These are phyloP conservation scores for Protula sp. DNA, from an alignment of 2,888 invertebrate genomes.

Conservation along the genomic window DNA sequence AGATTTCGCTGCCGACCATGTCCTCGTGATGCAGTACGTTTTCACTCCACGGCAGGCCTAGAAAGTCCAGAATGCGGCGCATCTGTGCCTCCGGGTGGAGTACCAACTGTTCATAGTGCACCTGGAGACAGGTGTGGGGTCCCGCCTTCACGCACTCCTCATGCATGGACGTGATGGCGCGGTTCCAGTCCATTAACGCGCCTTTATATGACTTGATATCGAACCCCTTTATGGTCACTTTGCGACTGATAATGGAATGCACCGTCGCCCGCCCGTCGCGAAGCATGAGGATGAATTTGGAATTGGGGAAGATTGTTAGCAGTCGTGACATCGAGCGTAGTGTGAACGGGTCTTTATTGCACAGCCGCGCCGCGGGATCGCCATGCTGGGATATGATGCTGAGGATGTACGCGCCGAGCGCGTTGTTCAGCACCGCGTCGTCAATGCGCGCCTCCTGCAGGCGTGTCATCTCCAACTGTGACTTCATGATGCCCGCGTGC, in stretches of 20 bases:
- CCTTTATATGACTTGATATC: conserved; percentile 78
- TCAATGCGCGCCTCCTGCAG: conserved; percentile 88
- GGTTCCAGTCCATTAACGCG: conserved; percentile 93
- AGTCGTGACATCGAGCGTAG: conserved; percentile 79
- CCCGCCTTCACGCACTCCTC: conserved; percentile 65
- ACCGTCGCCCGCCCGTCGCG: conserved; percentile 95
- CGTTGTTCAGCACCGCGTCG: conserved; percentile 81
- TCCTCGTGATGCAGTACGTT: conserved; percentile 91
- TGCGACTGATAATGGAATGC: conserved; percentile 91
- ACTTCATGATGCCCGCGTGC: conserved; percentile 89
- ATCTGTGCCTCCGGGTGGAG: conserved; percentile 83
- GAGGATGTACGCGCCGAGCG: conserved; percentile 90
- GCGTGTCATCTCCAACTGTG: conserved; percentile 82
- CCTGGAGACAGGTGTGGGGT: conserved; percentile 66
- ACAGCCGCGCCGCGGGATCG: conserved; percentile 83
- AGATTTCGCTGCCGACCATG: conserved; percentile 90
- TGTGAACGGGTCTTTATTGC: conserved; percentile 96
- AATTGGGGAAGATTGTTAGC: conserved; percentile 70
- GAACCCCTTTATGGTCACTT: conserved; percentile 84
- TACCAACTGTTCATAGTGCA: conserved; percentile 93
- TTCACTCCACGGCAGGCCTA: conserved; percentile 87
- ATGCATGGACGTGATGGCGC: conserved; percentile 81
- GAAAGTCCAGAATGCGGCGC: conserved; percentile 76
- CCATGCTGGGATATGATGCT: conserved; percentile 85
- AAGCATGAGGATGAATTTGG: conserved; percentile 95